phyloP scores from a whole-genome alignment of 2,888 invertebrate genomes.

The Nymphalis polychloros region DNA sequence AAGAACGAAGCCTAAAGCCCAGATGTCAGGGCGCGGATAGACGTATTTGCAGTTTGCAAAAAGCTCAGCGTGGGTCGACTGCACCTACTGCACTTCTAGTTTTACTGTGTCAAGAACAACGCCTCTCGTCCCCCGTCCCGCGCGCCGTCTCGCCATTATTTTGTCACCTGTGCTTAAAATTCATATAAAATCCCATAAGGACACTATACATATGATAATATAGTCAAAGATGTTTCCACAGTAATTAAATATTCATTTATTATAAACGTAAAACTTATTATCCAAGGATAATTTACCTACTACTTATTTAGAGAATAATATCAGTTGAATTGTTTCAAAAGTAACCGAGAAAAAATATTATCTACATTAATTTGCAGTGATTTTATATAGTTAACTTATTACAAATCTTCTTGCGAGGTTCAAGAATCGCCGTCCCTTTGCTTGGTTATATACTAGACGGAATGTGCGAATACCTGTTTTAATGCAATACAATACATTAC shows the following conservation, averaged over 20 bases:
- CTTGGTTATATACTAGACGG: slow-evolving; percentile 19
- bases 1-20: slow-evolving; percentile 45
- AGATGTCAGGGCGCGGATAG: slow-evolving; percentile 54
- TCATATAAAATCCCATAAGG: slow-evolving; percentile 27
- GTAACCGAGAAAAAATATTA: slow-evolving; percentile 12
- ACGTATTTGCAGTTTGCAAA: slow-evolving; percentile 64
- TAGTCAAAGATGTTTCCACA: too few relatives aligned
- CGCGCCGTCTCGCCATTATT: slow-evolving; percentile 47
- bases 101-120: slow-evolving; percentile 82
- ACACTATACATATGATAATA: background rate
- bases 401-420: background rate
- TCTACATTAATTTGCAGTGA: slow-evolving; percentile 20
- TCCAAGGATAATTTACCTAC: background rate
- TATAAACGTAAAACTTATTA: background rate
- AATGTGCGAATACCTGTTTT: slow-evolving; percentile 28
- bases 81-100: slow-evolving; percentile 82
- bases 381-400: background rate
- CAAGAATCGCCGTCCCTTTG: slow-evolving; percentile 4
- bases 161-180: slow-evolving; percentile 47
- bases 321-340: background rate
- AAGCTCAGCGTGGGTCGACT: slow-evolving; percentile 77
- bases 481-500: slow-evolving; percentile 29
- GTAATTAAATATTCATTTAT: background rate
- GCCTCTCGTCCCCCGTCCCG: slow-evolving; percentile 68
- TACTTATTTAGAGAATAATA: background rate